Evolutionary conservation across 2,888 invertebrate species (phyloP).

Genomic region (Adela reaumurella): DNA sequence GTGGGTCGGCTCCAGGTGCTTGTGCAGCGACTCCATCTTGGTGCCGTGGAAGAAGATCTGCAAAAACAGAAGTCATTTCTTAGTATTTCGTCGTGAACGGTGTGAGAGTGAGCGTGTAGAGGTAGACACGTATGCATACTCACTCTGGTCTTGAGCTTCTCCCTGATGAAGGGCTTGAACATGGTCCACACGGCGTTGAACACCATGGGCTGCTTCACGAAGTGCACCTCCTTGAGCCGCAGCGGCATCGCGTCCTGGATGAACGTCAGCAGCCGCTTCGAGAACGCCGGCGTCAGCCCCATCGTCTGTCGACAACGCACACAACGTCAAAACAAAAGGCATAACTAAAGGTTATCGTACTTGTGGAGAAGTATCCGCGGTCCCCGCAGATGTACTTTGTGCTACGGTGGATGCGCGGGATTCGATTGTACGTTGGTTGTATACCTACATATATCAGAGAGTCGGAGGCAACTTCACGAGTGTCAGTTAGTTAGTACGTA

Average conservation of each 20-base stretch:
- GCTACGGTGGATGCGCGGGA: no score
- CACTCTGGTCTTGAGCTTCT: conserved; percentile 74
- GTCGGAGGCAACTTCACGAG: no score
- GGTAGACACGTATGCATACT: conserved; percentile 29
- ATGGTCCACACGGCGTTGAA: conserved; percentile 83
- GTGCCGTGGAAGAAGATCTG: conserved; percentile 82
- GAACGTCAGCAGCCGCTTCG: conserved; percentile 71
- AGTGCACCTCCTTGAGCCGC: conserved; percentile 79
- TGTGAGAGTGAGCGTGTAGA: no score
- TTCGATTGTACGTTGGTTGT: no score
- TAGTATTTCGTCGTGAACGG: no score
- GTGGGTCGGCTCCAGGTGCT: conserved; percentile 63
- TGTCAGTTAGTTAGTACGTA: no score
- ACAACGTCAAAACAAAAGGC: no score
- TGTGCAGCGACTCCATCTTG: conserved; percentile 75
- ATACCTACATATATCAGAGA: no score
- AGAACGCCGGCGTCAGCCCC: conserved; percentile 70
- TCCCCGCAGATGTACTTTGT: no score
- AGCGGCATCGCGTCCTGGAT: conserved; percentile 87
- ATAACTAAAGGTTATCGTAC: no score
- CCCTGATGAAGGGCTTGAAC: conserved; percentile 78
- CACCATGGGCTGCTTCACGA: conserved; percentile 79
- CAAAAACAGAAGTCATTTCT: conserved; percentile 19
- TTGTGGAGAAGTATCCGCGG: no score
- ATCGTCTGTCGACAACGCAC: conserved; percentile 40